Percentiles rank a stretch among this genome's conserved stretches.
phyloP scores from a whole-genome alignment of 2,888 invertebrate species.

The Rotaria sp. region DNA sequence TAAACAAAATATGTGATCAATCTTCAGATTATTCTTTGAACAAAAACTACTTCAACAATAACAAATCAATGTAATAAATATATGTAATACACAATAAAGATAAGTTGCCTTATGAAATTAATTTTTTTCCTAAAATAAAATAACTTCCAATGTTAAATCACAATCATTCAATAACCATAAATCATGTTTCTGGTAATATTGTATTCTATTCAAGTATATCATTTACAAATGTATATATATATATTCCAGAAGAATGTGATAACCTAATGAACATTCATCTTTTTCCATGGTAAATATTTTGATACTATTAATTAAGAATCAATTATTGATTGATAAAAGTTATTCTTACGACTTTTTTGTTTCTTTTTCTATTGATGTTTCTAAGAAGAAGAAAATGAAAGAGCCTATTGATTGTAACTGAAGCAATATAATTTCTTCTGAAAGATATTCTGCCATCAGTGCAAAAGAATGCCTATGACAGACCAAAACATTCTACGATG shows the following conservation, averaged over 20 bases:
- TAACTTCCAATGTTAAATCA: neutral
- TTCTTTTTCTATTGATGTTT: too few species aligned
- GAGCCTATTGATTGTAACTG: too few species aligned
- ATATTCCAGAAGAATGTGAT: neutral
- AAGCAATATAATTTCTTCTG: too few species aligned
- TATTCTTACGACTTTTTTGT: too few species aligned
- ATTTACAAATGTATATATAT: neutral
- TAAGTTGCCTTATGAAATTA: neutral
- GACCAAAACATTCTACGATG: too few species aligned
- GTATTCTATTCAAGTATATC: neutral
- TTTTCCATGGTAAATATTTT: conserved; percentile 24
- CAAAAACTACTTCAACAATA: neutral
- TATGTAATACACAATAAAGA: neutral
- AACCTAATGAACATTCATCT: conserved; percentile 14
- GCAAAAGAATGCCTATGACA: too few species aligned
- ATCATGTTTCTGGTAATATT: neutral
- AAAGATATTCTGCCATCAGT: too few species aligned
- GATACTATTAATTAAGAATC: conserved; percentile 15
- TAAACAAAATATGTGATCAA: neutral
- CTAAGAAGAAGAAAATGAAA: too few species aligned
- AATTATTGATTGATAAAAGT: neutral
- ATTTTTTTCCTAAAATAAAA: neutral
- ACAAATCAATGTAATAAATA: neutral
- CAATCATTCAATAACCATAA: neutral
- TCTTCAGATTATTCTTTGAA: neutral